phyloP scores from a whole-genome alignment of 2,888 invertebrate species.

The Cephalotes varians region DNA sequence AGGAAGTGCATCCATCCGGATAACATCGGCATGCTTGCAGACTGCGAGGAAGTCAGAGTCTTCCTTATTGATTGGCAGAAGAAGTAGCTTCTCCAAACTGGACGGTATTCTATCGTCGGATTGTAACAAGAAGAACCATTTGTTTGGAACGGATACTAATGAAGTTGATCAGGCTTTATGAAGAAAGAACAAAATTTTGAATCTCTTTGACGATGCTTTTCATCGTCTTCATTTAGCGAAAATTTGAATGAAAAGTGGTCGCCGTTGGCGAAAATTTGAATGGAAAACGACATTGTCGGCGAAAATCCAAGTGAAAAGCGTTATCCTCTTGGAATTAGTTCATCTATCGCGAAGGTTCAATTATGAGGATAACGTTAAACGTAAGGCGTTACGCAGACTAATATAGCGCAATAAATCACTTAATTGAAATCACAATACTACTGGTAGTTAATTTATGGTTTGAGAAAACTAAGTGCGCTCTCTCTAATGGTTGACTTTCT shows the following conservation, averaged over 20 bases:
- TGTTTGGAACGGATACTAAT: not conserved
- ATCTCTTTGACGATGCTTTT: conserved; percentile 1
- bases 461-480: not conserved
- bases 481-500: conserved; percentile 41
- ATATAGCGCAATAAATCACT: conserved; percentile 31
- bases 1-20: conserved; percentile 31
- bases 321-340: conserved; percentile 28
- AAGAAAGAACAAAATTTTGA: not conserved
- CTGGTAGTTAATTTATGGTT: conserved; percentile 20
- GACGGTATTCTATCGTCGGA: not conserved
- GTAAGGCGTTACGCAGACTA: conserved; percentile 27
- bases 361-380: conserved; percentile 11
- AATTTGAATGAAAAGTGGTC: conserved; percentile 25
- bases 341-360: not conserved
- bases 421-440: conserved; percentile 50
- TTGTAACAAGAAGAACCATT: not conserved
- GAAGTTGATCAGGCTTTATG: not conserved
- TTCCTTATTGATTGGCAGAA: not conserved
- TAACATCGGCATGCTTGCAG: not conserved
- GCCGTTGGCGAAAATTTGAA: conserved; percentile 2
- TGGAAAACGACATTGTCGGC: conserved; percentile 10
- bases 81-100: not conserved
- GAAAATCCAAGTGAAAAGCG: conserved; percentile 36
- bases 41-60: not conserved
- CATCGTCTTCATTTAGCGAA: not conserved